A percentile compares a stretch with the other conserved stretches of the same genome.
These are phyloP conservation scores for Brachionus sp. DNA, from an alignment of 1,140 invertebrate genomes.

Conservation along the genomic window DNA sequence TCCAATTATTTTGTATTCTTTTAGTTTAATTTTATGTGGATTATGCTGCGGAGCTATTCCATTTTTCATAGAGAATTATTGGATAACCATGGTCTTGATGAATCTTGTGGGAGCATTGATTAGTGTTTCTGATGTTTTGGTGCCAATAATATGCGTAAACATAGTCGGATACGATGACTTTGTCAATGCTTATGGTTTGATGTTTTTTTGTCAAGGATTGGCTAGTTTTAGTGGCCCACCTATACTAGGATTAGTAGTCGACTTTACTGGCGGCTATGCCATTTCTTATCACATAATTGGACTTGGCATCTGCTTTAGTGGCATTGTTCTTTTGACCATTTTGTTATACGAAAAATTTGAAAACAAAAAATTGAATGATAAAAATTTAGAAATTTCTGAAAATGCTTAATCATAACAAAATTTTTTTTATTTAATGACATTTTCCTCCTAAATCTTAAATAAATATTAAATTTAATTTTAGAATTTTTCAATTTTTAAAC, in stretches of 20 bases:
- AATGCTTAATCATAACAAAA: background rate
- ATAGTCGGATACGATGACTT: conserved; percentile 39
- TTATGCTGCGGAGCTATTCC: background rate
- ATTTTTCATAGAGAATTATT: conserved; percentile 14
- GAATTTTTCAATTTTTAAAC: too few species aligned
- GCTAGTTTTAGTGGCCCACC: conserved; percentile 34
- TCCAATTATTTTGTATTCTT: conserved; percentile 35
- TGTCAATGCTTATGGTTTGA: conserved; percentile 41
- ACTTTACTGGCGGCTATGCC: conserved; percentile 1
- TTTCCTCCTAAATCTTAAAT: background rate
- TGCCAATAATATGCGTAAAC: conserved; percentile 31
- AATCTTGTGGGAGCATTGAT: conserved; percentile 2
- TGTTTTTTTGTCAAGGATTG: conserved; percentile 43
- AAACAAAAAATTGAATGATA: background rate
- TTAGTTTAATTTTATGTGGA: conserved; percentile 32
- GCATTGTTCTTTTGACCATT: background rate
- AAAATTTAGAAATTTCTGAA: background rate
- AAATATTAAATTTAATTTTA: background rate
- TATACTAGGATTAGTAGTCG: background rate
- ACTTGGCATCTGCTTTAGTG: conserved; percentile 15
- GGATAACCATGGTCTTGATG: background rate
- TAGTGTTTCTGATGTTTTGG: conserved; percentile 21
- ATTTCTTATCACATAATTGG: conserved; percentile 31
- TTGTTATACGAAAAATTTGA: conserved; percentile 19
- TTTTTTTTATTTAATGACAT: too few species aligned